Conservation (phyloP, 1,140 invertebrate species). For the Neotoxoptera formosana region DNA sequence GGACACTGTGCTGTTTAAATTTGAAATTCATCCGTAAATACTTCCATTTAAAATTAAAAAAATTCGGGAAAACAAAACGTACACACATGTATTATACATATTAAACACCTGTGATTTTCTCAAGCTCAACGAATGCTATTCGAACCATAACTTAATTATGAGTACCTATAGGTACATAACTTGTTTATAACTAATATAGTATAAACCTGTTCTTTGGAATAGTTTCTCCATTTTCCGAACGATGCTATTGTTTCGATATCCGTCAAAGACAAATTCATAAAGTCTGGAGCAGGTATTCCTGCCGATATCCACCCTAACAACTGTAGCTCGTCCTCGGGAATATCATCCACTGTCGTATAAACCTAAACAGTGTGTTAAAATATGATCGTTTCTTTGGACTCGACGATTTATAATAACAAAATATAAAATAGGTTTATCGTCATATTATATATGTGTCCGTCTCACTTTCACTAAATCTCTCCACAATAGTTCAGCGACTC, state of each 20-base stretch:
- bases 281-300: slow-evolving; percentile 64
- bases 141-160: background rate
- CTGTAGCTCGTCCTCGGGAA: slow-evolving; percentile 65
- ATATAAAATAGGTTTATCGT: background rate
- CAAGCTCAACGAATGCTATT: background rate
- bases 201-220: slow-evolving; percentile 62
- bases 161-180: background rate
- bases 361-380: slow-evolving; percentile 25
- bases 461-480: slow-evolving; percentile 46
- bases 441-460: no score
- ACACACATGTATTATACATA: background rate
- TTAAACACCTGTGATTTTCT: background rate
- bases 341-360: slow-evolving; percentile 60
- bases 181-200: background rate
- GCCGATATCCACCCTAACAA: slow-evolving; percentile 65
- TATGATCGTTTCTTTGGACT: no score
- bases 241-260: slow-evolving; percentile 66
- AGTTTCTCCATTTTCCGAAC: slow-evolving; percentile 65
- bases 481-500: slow-evolving; percentile 1
- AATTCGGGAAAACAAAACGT: background rate
- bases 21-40: background rate
- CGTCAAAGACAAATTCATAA: slow-evolving; percentile 65
- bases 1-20: background rate
- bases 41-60: background rate
- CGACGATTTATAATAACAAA: background rate